Conservation (phyloP, 30 jellyfish, hydroid and myxozoan species). For the Rhopilema esculentum region DNA sequence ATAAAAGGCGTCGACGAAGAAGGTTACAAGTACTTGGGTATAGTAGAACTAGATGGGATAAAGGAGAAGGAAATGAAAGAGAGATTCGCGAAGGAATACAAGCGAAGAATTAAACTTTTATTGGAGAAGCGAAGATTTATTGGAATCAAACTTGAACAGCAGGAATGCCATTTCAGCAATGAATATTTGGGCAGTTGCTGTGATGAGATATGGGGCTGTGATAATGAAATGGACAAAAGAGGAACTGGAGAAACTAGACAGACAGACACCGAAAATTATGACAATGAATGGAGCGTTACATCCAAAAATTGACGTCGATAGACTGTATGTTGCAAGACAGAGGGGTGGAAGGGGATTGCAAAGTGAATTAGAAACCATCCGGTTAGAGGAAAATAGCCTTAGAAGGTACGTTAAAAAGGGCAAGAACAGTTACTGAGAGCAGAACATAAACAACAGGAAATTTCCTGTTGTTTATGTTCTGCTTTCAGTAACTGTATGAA, state of each 20-base stretch:
- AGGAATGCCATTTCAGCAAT: conserved; percentile 8
- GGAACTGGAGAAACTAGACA: conserved; percentile 11
- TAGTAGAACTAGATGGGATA: conserved; percentile 47
- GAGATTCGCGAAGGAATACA: conserved; percentile 9
- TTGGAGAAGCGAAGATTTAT: too few species aligned
- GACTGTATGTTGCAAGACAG: conserved; percentile 2
- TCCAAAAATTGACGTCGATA: conserved; percentile 25
- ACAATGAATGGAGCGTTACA: conserved; percentile 19
- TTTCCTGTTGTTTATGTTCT: too few species aligned
- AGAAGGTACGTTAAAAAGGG: too few species aligned
- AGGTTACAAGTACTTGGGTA: conserved; percentile 49
- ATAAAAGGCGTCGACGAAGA: conserved; percentile 41
- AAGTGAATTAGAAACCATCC: not conserved
- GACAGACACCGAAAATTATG: conserved; percentile 19
- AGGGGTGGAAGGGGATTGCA: conserved; percentile 42
- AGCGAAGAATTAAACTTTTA: conserved; percentile 14
- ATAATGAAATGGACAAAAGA: conserved; percentile 20
- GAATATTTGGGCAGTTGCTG: conserved; percentile 3
- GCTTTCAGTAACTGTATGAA: too few species aligned
- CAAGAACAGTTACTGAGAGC: too few species aligned
- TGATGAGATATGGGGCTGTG: conserved; percentile 43
- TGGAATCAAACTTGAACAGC: conserved; percentile 13
- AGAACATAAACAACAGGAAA: too few species aligned
- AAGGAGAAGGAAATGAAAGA: conserved; percentile 29
- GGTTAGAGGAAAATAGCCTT: conserved; percentile 22